These are phyloP conservation scores for Caenorhabditis elegans DNA, from an alignment of 1,140 invertebrate species.

Conservation along the genomic window DNA sequence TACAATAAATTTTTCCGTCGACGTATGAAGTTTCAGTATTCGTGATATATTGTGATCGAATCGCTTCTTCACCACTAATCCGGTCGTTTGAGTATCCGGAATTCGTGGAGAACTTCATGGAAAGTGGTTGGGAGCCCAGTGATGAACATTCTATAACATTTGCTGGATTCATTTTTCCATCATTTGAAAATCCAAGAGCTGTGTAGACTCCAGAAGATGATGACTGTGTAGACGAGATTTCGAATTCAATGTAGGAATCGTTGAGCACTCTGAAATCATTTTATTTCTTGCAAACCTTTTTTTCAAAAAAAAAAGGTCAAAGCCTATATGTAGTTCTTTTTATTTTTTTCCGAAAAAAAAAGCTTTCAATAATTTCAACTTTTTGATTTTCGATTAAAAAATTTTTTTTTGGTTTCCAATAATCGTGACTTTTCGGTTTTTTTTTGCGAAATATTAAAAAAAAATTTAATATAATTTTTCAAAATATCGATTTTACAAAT, in stretches of 20 bases:
- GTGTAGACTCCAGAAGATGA: not conserved
- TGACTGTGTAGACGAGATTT: not conserved
- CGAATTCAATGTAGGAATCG: not conserved
- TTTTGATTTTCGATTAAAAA: too few species aligned
- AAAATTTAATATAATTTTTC: too few species aligned
- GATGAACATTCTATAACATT: not conserved
- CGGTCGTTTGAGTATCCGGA: not conserved
- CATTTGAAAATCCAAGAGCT: not conserved
- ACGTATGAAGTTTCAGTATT: not conserved
- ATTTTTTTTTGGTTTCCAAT: too few species aligned
- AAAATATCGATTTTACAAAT: too few species aligned
- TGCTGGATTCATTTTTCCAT: not conserved
- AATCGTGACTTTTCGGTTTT: too few species aligned
- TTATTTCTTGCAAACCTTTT: too few species aligned
- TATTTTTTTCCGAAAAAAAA: too few species aligned
- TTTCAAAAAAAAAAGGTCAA: too few species aligned
- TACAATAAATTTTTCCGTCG: slow-evolving; percentile 3
- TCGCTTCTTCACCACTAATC: not conserved
- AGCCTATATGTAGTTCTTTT: too few species aligned
- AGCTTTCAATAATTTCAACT: too few species aligned
- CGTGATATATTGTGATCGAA: not conserved
- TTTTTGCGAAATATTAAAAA: too few species aligned
- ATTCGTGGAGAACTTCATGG: not conserved
- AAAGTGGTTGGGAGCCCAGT: not conserved
- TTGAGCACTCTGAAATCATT: slow-evolving; percentile 23